Base-by-base conservation (phyloP, 2,888 invertebrate species). In the Zaprionus obscuricornis region DNA sequence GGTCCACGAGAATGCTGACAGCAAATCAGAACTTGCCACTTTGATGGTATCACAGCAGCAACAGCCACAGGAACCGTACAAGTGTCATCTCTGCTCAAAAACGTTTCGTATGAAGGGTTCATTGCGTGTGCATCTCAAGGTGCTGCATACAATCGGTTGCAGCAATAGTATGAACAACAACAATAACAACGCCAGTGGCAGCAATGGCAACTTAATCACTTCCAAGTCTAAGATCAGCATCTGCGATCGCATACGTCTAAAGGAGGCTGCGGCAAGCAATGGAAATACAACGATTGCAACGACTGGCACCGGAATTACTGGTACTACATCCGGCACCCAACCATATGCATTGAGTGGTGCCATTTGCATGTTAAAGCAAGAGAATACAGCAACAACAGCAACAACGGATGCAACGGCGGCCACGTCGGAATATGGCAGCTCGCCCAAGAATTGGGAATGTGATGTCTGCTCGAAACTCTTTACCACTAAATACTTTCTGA, bases 401-500 rank as follows among this genome's bases (percentile, higher is more conserved):
- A n/a, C 49, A 2, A 1, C 46, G 1, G 66, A 64, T n/a, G n/a
- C n/a, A 7, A 13, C 65, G 0, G 27, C 64, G 1, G 36, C 55
- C 1, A 27, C 56, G 0, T 16, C 42, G 6, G 63, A 57, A 18
- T 40, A 39, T 13, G 82, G 78, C 33, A 74, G 69, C 46, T 94
- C 94, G 67, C 93, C 93, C 46, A 96, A 96, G 89, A 94, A 95
- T 87, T 96, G 96, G 96, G 94, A 95, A 86, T 96, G 96, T 87
- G 95, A 96, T 83, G 93, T 95, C 34, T 96, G 96, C 89, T 92
- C 92, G 51, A 96, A 96, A 91, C 92, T 93, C 89, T 96, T 96
- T 87, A 96, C 96, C 0, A 96, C 96, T 1, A 96, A 96, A 90
- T 96, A 96, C 91, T 96, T 96, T 87, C 90, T 96, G 70, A 96